Conservation (phyloP, 2,113 vertebrate genomes). For the Gadus chalcogrammus region DNA sequence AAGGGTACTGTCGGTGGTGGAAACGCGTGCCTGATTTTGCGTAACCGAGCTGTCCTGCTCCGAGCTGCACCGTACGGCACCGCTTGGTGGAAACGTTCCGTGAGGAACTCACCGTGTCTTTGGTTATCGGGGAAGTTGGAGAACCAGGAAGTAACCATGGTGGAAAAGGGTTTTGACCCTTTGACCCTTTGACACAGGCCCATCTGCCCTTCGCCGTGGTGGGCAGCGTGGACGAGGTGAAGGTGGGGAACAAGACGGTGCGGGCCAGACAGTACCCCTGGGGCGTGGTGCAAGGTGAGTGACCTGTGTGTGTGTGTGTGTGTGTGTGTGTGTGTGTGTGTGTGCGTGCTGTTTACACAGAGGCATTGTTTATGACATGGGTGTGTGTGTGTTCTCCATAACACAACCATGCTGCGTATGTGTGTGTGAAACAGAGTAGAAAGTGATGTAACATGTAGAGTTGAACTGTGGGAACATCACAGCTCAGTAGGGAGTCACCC, state of each 20-base stretch:
- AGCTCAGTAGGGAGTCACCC: conserved; percentile 33
- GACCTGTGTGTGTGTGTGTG: background rate
- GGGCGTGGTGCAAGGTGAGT: conserved; percentile 97
- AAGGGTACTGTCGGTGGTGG: no score
- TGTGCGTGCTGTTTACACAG: background rate
- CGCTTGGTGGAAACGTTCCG: no score
- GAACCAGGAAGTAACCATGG: background rate
- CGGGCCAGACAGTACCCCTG: conserved; percentile 96
- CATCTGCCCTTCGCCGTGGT: conserved; percentile 97
- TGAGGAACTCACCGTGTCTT: no score
- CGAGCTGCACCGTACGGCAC: no score
- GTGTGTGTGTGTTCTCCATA: background rate
- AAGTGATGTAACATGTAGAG: conserved; percentile 1
- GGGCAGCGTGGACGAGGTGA: conserved; percentile 94
- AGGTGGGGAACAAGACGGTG: conserved; percentile 96
- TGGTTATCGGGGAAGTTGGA: background rate
- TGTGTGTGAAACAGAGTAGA: background rate
- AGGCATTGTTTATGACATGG: background rate
- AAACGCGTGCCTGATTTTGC: no score
- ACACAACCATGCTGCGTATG: conserved; percentile 21
- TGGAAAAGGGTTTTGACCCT: background rate
- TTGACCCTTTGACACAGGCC: conserved; percentile 72
- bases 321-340: no score
- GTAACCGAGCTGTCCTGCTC: no score
- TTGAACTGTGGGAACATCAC: conserved; percentile 34